phyloP scores from a whole-genome alignment of 2,113 vertebrate genomes.

The Phocoena phocoena region DNA sequence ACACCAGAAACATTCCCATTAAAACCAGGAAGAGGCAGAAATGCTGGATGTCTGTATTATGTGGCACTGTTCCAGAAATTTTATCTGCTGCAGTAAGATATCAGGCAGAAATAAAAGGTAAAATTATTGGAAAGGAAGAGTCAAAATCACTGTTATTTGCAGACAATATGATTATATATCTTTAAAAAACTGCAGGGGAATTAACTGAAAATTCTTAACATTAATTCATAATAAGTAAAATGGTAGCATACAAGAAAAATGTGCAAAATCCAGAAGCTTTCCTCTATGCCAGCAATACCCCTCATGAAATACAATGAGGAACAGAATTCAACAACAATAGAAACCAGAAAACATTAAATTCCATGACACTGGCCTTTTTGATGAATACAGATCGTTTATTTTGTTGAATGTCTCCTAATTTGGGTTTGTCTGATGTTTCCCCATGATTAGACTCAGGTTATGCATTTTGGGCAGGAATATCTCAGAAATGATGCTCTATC shows the following conservation, averaged over 20 bases:
- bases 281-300: neutral
- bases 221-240: slow-evolving; percentile 37
- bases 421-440: neutral
- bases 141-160: slow-evolving; percentile 51
- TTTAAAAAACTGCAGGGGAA: slow-evolving; percentile 16
- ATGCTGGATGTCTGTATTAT: neutral
- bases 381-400: slow-evolving; percentile 5
- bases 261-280: neutral
- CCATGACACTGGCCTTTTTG: neutral
- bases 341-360: slow-evolving; percentile 3
- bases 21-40: neutral
- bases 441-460: neutral
- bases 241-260: neutral
- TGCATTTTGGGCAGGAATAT: neutral
- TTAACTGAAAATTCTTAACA: slow-evolving; percentile 14
- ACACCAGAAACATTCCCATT: neutral
- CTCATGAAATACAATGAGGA: neutral
- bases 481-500: neutral
- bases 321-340: neutral
- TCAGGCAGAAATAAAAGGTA: neutral
- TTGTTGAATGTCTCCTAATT: slow-evolving; percentile 7
- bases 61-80: neutral
- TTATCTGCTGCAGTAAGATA: neutral
- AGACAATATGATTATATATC: slow-evolving; percentile 34
- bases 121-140: slow-evolving; percentile 37